Percentiles rank a stretch among this genome's conserved stretches.
Conservation (phyloP, 2,113 vertebrate species). For the Clarias macrocephalus region DNA sequence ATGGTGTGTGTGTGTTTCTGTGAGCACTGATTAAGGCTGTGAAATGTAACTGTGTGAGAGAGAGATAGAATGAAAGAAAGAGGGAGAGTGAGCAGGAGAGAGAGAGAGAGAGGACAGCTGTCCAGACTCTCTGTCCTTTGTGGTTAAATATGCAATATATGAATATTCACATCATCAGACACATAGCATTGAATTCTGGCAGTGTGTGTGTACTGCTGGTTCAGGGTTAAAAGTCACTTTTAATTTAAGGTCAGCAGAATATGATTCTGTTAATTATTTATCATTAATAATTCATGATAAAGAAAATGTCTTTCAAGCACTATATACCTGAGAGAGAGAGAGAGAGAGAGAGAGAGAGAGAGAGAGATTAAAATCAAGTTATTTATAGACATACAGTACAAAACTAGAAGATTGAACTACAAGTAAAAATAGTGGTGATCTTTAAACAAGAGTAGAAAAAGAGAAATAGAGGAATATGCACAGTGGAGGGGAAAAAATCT, state of each 20-base stretch:
- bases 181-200: slow-evolving; percentile 23
- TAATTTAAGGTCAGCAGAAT: background rate
- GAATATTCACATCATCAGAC: slow-evolving; percentile 37
- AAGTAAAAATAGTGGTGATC: too few species aligned
- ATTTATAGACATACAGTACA: too few species aligned
- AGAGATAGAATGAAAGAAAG: background rate
- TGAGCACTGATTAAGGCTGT: background rate
- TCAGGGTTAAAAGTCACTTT: background rate
- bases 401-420: too few species aligned
- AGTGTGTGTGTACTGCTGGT: background rate
- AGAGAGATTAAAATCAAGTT: background rate
- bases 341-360: background rate
- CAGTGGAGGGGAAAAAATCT: too few species aligned
- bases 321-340: background rate
- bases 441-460: too few species aligned
- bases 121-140: slow-evolving; percentile 11
- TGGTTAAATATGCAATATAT: slow-evolving; percentile 43
- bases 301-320: background rate
- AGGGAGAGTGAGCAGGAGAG: background rate
- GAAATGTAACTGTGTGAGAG: background rate
- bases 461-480: too few species aligned
- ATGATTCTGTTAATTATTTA: background rate
- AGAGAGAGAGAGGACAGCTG: slow-evolving; percentile 32
- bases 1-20: slow-evolving; percentile 16
- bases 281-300: background rate